A percentile compares a stretch with the other conserved stretches of the same genome.
Conservation (phyloP, 2,797 vertebrate genomes). For the Danionella dracula region DNA sequence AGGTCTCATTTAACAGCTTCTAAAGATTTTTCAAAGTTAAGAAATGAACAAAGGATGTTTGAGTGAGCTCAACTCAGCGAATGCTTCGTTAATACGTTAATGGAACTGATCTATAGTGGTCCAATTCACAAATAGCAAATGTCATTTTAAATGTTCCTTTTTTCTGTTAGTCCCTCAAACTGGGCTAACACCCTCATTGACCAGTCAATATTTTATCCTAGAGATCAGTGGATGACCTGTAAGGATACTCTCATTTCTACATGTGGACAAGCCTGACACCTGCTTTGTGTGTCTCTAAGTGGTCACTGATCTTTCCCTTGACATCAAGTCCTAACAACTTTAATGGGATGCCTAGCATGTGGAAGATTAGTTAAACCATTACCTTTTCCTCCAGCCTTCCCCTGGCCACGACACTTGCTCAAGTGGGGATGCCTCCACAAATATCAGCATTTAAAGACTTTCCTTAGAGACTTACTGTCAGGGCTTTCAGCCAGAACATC, state of each 20-base stretch:
- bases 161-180: constrained; percentile 7
- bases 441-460: constrained; percentile 19
- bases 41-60: constrained; percentile 16
- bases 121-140: constrained; percentile 26
- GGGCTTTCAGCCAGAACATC: neutral
- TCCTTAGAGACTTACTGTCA: constrained; percentile 1
- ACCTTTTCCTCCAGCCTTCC: constrained; percentile 38
- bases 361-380: constrained; percentile 38
- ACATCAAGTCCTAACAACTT: constrained; percentile 40
- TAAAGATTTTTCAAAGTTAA: neutral
- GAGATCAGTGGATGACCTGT: constrained; percentile 29
- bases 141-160: constrained; percentile 35
- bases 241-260: constrained; percentile 43
- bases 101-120: no score
- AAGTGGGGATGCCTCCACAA: constrained; percentile 18
- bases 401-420: constrained; percentile 14
- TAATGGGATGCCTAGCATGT: constrained; percentile 37
- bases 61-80: no score
- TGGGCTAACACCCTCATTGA: constrained; percentile 30
- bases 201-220: constrained; percentile 8
- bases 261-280: constrained; percentile 38
- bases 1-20: neutral
- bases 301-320: constrained; percentile 41
- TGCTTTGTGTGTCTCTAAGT: constrained; percentile 42
- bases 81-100: no score